Base-by-base conservation (phyloP, 2,888 invertebrate genomes). In the Netelia melanura region DNA sequence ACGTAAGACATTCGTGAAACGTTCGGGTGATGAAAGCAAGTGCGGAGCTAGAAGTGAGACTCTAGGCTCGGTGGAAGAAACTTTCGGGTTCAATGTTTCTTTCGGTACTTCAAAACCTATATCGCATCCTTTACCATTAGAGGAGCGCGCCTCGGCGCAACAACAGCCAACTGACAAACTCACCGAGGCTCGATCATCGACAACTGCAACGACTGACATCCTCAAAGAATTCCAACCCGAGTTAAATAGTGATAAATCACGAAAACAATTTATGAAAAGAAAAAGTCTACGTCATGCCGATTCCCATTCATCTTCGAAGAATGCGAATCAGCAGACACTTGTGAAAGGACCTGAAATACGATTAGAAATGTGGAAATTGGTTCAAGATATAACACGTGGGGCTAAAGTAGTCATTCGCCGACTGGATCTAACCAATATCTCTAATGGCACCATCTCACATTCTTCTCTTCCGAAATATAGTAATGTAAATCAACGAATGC, bases 361-460 rank as follows among this genome's bases (percentile, higher is more conserved):
- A 52, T 79, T 93, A 62, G 89, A 93, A 80, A 90, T 93, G 88
- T 87, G 89, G 82, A 93, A 93, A 88, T 90, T 93, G n/a, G 87
- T 93, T 68, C 90, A 89, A 48, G 92, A 93, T 67, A 91, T 93
- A 56, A 91, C 90, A 2, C 89, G 88, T 75, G 93, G 93, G 72
- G 93, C 89, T 48, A 91, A 90, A 84, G 93, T 93, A 44, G 91
- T 93, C 14, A 85, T 93, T 61, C 90, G 86, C 72, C 92, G 93
- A 30, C 81, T 93, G 68, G 91, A 90, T 84, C 86, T 89, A 52
- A 87, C 87, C 38, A 90, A 86, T 87, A 88, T 90, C 75, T 83
- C 86, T 43, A 91, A 84, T 80, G 25, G 54, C 43, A 38, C 77
- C 21, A 81, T 64, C 3, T 79, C 81, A 25, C 58, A 76, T 62